Evolutionary conservation across 2,797 vertebrate genomes (phyloP), one percentile per base, ranked within the genome.

Genomic region (Menidia menidia): DNA sequence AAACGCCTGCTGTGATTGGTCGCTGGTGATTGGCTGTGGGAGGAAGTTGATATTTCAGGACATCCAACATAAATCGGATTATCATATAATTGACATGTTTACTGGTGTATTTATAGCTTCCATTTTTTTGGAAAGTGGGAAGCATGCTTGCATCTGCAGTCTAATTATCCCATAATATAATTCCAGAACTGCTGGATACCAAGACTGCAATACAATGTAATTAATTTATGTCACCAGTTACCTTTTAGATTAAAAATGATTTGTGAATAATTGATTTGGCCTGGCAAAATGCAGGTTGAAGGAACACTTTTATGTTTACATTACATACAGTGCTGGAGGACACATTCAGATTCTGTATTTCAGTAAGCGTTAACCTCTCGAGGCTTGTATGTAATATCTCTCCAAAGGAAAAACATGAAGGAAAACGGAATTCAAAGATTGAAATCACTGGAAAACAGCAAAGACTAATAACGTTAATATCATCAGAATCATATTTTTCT

Each of bases 101-200:
- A 84, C 86, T 64, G 75, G 67, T 67, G 50, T 92, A 92, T 93
- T 93, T 91, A 87, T 93, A 92, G 89, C 85, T 25, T 58, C 48
- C 4, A 39, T 87, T 87, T 73, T 62, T 73, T 78, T 85, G 67
- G 63, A 75, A 87, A 84, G 68, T 83, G 60, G 70, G 72, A 35
- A 84, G 76, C 66, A 75, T 70, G 75, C 71, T 78, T 75, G 64
- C 60, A 78, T 78, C 72, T 60, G 57, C 1, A 44, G 75, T 56
- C 10, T 71, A 87, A 78, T 87, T 86, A 71, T 52, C 80, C 89
- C 58, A 73, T 63, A 79, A 71, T 51, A 81, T 53, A 32, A 25
- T 25, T 25, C 25, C 25, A 25, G 69, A 51, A 79, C 60, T 62
- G 55, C 47, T 65, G 68, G 64, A 48, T 69, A 66, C 66, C 60